Evolutionary conservation across 2,888 invertebrate genomes (phyloP), one percentile per base, ranked within the genome.

Genomic region (Drosophila sordidapex): DNA sequence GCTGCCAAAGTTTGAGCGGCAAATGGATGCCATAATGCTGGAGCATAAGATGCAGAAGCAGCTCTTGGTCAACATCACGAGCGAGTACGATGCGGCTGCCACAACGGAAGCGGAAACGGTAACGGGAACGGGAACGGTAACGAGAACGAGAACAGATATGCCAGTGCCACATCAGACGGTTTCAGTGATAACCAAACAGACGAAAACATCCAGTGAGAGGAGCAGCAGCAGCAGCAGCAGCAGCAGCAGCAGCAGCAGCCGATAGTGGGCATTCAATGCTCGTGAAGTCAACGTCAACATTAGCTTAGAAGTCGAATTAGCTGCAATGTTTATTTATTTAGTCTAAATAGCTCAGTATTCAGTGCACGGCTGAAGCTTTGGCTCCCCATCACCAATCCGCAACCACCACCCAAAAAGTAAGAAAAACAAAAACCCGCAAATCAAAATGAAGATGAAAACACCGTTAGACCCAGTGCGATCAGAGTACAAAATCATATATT

Each of bases 41-140:
- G 93, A 93, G 75, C 91, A 91, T 58, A 91, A 91, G 65, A 88
- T 90, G 68, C 92, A 93, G 72, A 86, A 90, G 62, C 87, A 92
- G 73, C 83, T 92, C 72, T 80, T 93, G 40, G 88, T 91, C 15
- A 92, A 91, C 65, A 92, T 92, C 21, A 91, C 90, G 61, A 91
- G 82, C 63, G 92, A 92, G 79, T 92, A 91, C 56, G 84, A 90
- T 68, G 90, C 90, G 21, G 87, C 64, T 0, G 56, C 79, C 29
- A 25, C 49, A 13, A 36, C 48, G 15, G 43, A 49, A 49, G 18
- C 27, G 4, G 13, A 36, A 36, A 0, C 7, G 15, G 36, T 2
- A 21, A 13, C 1, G 13, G 38, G 2, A 21, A 13, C 1, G 13
- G 38, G 2, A 38, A 38, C 8, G 18, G 21, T 0, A 25, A 46